Conservation (phyloP, 2,113 vertebrate genomes). For the Archocentrus centrarchus region DNA sequence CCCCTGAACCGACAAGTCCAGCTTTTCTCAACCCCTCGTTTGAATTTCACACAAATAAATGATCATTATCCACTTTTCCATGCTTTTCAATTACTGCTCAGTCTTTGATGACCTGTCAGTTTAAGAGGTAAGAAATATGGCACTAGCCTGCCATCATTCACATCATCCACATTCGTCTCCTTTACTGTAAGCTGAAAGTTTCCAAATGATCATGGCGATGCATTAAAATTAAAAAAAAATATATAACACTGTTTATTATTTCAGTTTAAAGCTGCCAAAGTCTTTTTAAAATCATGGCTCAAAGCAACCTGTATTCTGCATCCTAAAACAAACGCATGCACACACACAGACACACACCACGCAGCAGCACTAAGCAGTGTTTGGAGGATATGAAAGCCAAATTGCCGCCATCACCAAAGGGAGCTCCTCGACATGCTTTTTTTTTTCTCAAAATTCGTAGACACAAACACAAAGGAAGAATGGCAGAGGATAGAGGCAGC, state of each 20-base stretch:
- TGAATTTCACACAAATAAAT: constrained; percentile 71
- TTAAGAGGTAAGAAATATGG: constrained; percentile 23
- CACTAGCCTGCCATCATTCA: background rate
- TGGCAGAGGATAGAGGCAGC: constrained; percentile 51
- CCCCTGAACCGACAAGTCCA: constrained; percentile 52
- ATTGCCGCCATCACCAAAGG: constrained; percentile 67
- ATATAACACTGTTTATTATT: background rate
- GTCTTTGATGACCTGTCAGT: constrained; percentile 45
- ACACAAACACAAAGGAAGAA: constrained; percentile 68
- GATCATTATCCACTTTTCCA: constrained; percentile 66
- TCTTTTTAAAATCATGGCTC: constrained; percentile 19
- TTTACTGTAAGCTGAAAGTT: background rate
- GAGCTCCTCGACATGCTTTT: constrained; percentile 66
- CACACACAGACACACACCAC: background rate
- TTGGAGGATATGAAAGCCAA: constrained; percentile 75
- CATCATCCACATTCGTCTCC: background rate
- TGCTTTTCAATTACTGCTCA: constrained; percentile 69
- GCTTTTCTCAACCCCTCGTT: constrained; percentile 44
- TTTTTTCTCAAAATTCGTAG: constrained; percentile 66
- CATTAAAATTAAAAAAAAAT: background rate
- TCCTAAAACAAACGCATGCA: constrained; percentile 48
- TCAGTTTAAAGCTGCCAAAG: constrained; percentile 19
- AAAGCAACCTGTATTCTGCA: constrained; percentile 33
- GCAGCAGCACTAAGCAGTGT: constrained; percentile 56
- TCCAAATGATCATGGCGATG: no score